Evolutionary conservation across 2,797 vertebrate species (phyloP), one percentile per base, ranked within the genome.

Genomic region (Chrysocyon brachyurus): DNA sequence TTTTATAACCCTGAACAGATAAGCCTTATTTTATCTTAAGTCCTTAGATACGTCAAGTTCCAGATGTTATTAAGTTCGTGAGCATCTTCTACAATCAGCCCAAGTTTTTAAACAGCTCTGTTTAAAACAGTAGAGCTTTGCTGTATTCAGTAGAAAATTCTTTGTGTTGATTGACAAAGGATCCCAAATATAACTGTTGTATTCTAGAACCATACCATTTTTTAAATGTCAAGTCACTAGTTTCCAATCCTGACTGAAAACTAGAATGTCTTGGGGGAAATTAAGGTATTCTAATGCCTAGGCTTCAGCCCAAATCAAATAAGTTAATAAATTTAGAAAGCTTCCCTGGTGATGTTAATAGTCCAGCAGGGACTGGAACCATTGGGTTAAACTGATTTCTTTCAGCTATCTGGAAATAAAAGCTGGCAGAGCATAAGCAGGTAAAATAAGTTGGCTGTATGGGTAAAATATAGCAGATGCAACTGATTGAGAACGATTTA

Each of bases 1-100:
- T 92, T 92, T 96, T 85, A 90, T 92, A 81, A 78, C 26, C 12
- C 46, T 86, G 40, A 78, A 70, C 63, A 66, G 64, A 68, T 70
- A 28, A 83, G 57, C 12, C 28, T 56, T 89, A 73, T 89, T 96
- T 94, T 87, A 93, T 64, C 21, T 12, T 78, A 86, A 63, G 26
- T 10, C 19, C 19, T 90, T 63, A 8, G 52, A 84, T 31, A 78
- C 28, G 4, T 82, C 85, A 88, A 61, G 36, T 83, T 82, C 12
- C 52, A 86, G 33, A 31, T 79, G 26, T 82, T 87, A 31, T 1
- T 79, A 87, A 61, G 52, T 96, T 83, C 57, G 14, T 31, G 9
- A 92, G 24, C 24, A 70, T 19, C n/a, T 66, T 22, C 77, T 52
- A 36, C 17, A 75, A 26, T 72, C 31, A 56, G 52, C 63, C 56